phyloP scores from a whole-genome alignment of 2,113 vertebrate species.

The Manacus vitellinus region DNA sequence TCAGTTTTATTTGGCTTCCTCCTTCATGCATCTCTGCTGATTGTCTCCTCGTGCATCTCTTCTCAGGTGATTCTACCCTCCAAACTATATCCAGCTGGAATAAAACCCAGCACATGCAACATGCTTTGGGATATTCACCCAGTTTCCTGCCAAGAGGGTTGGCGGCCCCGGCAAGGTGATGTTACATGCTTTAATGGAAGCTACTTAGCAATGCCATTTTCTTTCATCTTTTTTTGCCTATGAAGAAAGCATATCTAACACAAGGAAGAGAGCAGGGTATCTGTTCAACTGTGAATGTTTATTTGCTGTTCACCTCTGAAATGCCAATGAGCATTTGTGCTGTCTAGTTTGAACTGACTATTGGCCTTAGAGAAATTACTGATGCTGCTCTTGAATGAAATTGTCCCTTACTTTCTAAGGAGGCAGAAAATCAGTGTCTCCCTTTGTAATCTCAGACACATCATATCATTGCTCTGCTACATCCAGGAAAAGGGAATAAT shows the following conservation, averaged over 20 bases:
- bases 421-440: not conserved
- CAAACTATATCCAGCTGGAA: not conserved
- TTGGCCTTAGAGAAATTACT: constrained; percentile 31
- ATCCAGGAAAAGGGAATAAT: not conserved
- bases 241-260: not conserved
- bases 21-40: not conserved
- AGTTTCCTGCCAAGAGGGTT: not conserved
- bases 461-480: not conserved
- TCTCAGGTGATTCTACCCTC: not conserved
- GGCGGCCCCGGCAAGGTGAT: not conserved
- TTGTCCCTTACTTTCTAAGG: not conserved
- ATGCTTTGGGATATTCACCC: not conserved
- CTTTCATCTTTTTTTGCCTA: not conserved
- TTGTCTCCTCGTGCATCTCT: not conserved
- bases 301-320: constrained; percentile 45
- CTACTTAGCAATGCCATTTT: not conserved
- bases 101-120: not conserved
- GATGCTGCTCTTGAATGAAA: not conserved
- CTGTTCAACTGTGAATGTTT: constrained; percentile 14
- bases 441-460: not conserved
- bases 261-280: not conserved
- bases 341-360: constrained; percentile 29
- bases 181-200: not conserved
- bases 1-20: not conserved
- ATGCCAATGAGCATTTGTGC: constrained; percentile 59